A percentile compares a stretch with the other conserved stretches of the same genome.
Conservation (phyloP, 2,888 invertebrate genomes). For the Drosophila algonquin region DNA sequence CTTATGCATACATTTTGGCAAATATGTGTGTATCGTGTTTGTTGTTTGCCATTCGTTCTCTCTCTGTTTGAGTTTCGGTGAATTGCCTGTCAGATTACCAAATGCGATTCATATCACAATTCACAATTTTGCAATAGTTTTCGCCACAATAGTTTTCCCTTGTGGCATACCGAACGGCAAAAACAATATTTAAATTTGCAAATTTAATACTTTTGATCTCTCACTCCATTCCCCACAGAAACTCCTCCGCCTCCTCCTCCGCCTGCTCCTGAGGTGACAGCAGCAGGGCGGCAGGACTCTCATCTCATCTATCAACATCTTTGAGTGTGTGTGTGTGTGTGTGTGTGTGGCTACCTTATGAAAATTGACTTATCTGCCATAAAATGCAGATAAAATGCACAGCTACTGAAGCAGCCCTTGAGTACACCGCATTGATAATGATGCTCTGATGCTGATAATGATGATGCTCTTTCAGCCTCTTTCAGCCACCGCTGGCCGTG, state of each 20-base stretch:
- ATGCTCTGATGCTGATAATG: slow-evolving; percentile 7
- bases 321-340: slow-evolving; percentile 20
- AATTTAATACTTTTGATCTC: slow-evolving; percentile 5
- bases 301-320: slow-evolving; percentile 30
- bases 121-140: background rate
- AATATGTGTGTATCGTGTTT: slow-evolving; percentile 5
- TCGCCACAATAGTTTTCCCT: background rate
- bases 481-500: background rate
- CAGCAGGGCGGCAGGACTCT: background rate
- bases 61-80: slow-evolving; percentile 13
- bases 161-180: background rate
- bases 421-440: slow-evolving; percentile 6
- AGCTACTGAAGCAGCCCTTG: background rate
- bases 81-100: slow-evolving; percentile 25
- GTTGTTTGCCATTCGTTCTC: background rate
- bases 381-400: slow-evolving; percentile 27
- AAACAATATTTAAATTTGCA: slow-evolving; percentile 8
- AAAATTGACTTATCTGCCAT: slow-evolving; percentile 39
- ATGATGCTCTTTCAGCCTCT: background rate
- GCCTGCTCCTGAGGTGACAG: background rate
- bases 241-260: no score
- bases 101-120: background rate
- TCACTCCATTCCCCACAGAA: background rate
- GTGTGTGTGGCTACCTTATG: slow-evolving; percentile 13
- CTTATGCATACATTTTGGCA: slow-evolving; percentile 31